Conservation (phyloP, 2,888 invertebrate genomes). For the Lithosia quadra region DNA sequence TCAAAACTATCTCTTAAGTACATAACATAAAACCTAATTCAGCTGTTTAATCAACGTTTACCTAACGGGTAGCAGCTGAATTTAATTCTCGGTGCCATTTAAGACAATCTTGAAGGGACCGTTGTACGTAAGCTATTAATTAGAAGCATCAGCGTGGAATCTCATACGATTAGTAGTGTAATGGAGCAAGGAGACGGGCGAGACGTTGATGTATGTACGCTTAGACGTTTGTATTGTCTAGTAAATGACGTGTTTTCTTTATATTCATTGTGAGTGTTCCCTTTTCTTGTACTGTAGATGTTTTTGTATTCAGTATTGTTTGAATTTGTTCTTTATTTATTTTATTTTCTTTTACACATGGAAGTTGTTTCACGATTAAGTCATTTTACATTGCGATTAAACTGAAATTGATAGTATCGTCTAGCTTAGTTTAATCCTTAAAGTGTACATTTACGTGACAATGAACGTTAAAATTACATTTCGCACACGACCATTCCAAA, state of each 20-base stretch:
- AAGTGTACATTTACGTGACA: background rate
- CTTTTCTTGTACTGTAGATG: background rate
- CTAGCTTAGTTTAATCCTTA: background rate
- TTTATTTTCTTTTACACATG: background rate
- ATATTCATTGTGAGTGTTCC: constrained; percentile 18
- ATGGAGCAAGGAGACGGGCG: constrained; percentile 68
- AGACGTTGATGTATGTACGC: constrained; percentile 73
- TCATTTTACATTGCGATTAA: background rate
- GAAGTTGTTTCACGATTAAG: background rate
- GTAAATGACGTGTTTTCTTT: constrained; percentile 39
- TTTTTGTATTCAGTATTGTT: background rate
- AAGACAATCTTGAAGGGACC: constrained; percentile 63
- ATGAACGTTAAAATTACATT: constrained; percentile 19
- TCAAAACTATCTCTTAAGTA: constrained; percentile 37
- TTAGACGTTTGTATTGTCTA: constrained; percentile 38
- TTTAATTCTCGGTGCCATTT: constrained; percentile 58
- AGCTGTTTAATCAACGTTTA: constrained; percentile 49
- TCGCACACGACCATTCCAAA: constrained; percentile 16
- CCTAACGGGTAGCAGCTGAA: constrained; percentile 47
- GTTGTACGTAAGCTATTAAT: constrained; percentile 72
- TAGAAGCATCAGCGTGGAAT: constrained; percentile 77
- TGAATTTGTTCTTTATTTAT: background rate
- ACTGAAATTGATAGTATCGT: background rate
- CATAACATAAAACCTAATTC: constrained; percentile 46
- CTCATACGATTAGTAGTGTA: constrained; percentile 80